Percentiles rank a stretch among this genome's conserved stretches.
phyloP scores from a whole-genome alignment of 2,113 vertebrate species.

The Phaetusa simplex region DNA sequence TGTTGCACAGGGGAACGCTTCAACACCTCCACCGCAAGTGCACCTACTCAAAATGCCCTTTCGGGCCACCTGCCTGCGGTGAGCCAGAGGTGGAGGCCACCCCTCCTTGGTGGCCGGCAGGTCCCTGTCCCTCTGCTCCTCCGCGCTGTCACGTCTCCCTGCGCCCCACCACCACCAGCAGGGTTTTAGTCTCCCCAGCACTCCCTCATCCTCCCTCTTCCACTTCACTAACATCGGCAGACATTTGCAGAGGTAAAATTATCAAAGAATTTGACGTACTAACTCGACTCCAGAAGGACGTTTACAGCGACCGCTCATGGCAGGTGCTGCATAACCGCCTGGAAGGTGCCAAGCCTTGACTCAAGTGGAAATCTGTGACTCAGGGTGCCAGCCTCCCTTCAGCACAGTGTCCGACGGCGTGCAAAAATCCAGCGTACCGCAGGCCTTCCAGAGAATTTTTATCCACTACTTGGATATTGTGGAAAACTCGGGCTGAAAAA shows the following conservation, averaged over 20 bases:
- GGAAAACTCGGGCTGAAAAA: not conserved
- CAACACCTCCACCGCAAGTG: not conserved
- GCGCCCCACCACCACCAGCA: fast-evolving
- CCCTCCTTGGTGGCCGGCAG: fast-evolving
- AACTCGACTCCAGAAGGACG: not conserved
- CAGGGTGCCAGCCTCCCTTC: not conserved
- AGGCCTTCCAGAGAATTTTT: not conserved
- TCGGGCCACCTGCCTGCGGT: fast-evolving
- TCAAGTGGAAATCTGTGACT: not conserved
- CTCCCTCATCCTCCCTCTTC: not conserved
- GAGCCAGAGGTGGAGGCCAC: not conserved
- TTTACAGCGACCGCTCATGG: not conserved
- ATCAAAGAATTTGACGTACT: not conserved
- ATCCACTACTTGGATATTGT: not conserved
- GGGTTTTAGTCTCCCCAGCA: not conserved
- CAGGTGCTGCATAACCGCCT: not conserved
- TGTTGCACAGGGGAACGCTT: fast-evolving
- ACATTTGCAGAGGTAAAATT: not conserved
- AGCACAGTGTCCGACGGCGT: fast-evolving
- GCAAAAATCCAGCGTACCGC: not conserved
- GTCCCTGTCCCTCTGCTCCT: not conserved
- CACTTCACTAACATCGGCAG: not conserved
- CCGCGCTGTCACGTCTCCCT: not conserved
- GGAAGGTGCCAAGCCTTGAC: not conserved
- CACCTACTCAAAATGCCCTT: not conserved